phyloP scores from a whole-genome alignment of 2,888 invertebrate genomes.

The Amiota mariae region DNA sequence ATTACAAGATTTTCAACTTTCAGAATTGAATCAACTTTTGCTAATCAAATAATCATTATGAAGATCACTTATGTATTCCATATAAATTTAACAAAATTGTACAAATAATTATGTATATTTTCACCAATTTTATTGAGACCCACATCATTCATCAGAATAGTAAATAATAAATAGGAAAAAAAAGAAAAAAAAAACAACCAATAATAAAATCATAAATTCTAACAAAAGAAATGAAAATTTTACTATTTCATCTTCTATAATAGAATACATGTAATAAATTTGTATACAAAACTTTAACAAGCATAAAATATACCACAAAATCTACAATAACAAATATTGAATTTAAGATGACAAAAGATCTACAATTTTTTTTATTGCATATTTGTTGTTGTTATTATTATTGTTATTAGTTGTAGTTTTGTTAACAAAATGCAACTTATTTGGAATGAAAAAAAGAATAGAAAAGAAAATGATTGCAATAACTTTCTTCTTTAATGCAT shows the following conservation, averaged over 20 bases:
- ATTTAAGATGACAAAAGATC: neutral
- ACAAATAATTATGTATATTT: slow-evolving; percentile 55
- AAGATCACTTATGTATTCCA: too few relatives aligned
- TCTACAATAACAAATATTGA: neutral
- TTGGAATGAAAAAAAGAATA: slow-evolving; percentile 35
- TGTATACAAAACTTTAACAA: slow-evolving; percentile 53
- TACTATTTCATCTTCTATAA: slow-evolving; percentile 35
- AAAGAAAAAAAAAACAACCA: slow-evolving; percentile 1
- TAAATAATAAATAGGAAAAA: neutral
- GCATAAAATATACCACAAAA: slow-evolving; percentile 9
- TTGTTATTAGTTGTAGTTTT: slow-evolving; percentile 31
- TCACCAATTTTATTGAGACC: neutral
- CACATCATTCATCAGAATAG: slow-evolving; percentile 46
- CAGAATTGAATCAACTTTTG: too few relatives aligned
- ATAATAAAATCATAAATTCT: slow-evolving; percentile 48
- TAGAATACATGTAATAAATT: slow-evolving; percentile 62
- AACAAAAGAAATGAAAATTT: slow-evolving; percentile 15
- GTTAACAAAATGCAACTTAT: slow-evolving; percentile 55
- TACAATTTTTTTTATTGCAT: slow-evolving; percentile 17
- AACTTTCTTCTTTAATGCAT: slow-evolving; percentile 31
- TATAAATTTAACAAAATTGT: slow-evolving; percentile 40
- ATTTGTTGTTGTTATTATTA: neutral
- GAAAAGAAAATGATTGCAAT: slow-evolving; percentile 52
- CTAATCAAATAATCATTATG: neutral
- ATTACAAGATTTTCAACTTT: too few relatives aligned